Conservation (phyloP, 30 jellyfish, hydroid and myxozoan species). For the Chrysaora quinquecirrha region DNA sequence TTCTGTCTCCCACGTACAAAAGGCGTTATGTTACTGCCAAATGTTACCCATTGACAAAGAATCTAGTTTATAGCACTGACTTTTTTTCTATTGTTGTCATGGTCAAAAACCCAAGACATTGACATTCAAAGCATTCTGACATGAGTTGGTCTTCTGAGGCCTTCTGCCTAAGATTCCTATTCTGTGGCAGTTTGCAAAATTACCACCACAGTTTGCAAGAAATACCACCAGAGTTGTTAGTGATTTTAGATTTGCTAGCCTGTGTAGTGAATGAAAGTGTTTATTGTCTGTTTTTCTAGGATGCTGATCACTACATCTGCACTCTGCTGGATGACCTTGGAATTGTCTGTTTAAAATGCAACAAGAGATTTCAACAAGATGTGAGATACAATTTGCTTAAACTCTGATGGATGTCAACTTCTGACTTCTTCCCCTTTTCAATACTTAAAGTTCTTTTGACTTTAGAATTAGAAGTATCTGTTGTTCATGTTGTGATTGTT, state of each 20-base stretch:
- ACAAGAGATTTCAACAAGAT: neutral
- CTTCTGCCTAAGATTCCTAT: too few relatives aligned
- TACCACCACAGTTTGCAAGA: neutral
- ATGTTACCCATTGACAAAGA: too few relatives aligned
- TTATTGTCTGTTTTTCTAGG: neutral
- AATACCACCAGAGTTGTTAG: neutral
- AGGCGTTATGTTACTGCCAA: too few relatives aligned
- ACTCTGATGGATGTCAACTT: neutral
- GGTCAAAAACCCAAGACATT: too few relatives aligned
- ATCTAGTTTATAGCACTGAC: too few relatives aligned
- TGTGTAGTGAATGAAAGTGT: neutral
- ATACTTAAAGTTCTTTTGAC: neutral
- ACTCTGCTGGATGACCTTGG: neutral
- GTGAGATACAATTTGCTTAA: neutral
- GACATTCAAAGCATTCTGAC: too few relatives aligned
- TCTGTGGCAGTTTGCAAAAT: too few relatives aligned
- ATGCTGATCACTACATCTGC: neutral
- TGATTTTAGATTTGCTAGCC: neutral
- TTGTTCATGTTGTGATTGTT: too few relatives aligned
- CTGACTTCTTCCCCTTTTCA: neutral
- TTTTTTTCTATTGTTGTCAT: too few relatives aligned
- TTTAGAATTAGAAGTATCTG: too few relatives aligned
- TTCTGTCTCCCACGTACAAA: neutral
- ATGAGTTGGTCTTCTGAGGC: too few relatives aligned
- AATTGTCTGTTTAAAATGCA: neutral